phyloP scores from a whole-genome alignment of 2,888 invertebrate species.

The Luperina testacea region DNA sequence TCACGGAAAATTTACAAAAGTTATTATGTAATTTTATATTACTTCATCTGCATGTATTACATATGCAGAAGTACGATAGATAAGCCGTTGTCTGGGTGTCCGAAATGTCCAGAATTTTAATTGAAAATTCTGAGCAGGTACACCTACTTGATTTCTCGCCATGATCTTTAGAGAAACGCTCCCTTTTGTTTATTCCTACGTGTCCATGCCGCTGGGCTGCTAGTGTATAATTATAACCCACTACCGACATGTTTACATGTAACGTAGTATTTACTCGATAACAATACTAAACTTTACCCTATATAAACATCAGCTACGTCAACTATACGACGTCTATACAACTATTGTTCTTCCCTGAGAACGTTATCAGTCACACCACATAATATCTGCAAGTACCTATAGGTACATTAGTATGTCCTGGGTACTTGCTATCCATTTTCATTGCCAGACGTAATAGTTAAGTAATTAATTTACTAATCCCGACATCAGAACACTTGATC shows the following conservation, averaged over 20 bases:
- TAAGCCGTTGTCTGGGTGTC: neutral
- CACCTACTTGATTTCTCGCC: neutral
- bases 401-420: slow-evolving; percentile 31
- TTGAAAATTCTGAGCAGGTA: neutral
- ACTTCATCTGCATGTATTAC: neutral
- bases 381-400: slow-evolving; percentile 46
- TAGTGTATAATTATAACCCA: slow-evolving; percentile 33
- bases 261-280: slow-evolving; percentile 24
- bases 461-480: neutral
- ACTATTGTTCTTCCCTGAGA: slow-evolving; percentile 26
- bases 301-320: slow-evolving; percentile 1
- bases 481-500: neutral
- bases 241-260: slow-evolving; percentile 11
- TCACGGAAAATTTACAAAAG: slow-evolving; percentile 28
- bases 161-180: neutral
- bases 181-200: slow-evolving; percentile 5
- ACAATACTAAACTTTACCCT: slow-evolving; percentile 21
- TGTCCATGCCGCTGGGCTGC: slow-evolving; percentile 9
- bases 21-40: neutral
- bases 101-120: neutral
- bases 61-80: neutral
- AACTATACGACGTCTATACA: neutral
- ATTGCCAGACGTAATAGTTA: neutral
- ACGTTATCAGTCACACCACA: slow-evolving; percentile 53
- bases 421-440: slow-evolving; percentile 21